These are phyloP conservation scores for Timema cristinae DNA, from an alignment of 2,888 invertebrate species.

Conservation along the genomic window DNA sequence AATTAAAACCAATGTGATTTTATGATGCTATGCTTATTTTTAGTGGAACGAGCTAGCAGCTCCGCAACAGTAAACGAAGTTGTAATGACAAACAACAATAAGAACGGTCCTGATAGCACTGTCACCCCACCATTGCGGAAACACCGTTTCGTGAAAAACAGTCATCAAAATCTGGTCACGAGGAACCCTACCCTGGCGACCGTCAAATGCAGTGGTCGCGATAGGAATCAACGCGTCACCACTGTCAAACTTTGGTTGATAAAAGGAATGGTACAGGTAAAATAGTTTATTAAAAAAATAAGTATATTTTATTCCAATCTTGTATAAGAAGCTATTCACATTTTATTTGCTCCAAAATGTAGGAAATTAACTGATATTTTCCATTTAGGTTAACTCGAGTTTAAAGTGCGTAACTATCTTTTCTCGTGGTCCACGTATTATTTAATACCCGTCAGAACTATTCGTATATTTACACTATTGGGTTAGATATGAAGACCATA, in stretches of 20 bases:
- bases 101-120: constrained; percentile 22
- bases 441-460: too few relatives aligned
- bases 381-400: too few relatives aligned
- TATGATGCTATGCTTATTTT: not conserved
- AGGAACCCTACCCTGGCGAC: constrained; percentile 28
- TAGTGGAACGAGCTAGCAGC: constrained; percentile 46
- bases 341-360: too few relatives aligned
- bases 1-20: too few relatives aligned
- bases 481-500: too few relatives aligned
- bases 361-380: too few relatives aligned
- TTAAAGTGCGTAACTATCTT: too few relatives aligned
- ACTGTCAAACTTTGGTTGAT: constrained; percentile 44
- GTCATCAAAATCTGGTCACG: constrained; percentile 27
- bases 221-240: constrained; percentile 31
- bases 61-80: constrained; percentile 39
- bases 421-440: too few relatives aligned
- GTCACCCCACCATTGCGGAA: constrained; percentile 33
- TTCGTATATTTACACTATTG: too few relatives aligned
- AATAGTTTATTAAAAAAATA: constrained; percentile 17
- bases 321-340: too few relatives aligned
- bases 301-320: not conserved
- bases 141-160: constrained; percentile 37
- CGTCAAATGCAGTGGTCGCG: constrained; percentile 23
- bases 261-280: constrained; percentile 42
- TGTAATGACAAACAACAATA: constrained; percentile 33